Percentiles rank a stretch among this genome's conserved stretches.
Conservation (phyloP, 1,140 invertebrate species). For the Drosophila bifasciata region DNA sequence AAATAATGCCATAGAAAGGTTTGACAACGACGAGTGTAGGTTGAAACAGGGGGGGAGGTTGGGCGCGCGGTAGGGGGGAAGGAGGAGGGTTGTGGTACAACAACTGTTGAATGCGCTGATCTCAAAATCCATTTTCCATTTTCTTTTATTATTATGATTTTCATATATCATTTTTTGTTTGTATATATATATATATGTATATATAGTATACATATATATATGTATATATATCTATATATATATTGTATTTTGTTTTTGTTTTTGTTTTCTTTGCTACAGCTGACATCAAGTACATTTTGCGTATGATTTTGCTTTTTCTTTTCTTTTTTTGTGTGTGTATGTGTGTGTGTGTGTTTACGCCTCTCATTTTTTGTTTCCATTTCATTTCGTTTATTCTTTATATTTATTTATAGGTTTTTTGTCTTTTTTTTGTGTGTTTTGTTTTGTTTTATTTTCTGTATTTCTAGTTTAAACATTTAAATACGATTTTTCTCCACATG, state of each 20-base stretch:
- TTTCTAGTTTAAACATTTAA: conserved; percentile 76
- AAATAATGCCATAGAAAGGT: conserved; percentile 45
- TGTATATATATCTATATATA: conserved; percentile 35
- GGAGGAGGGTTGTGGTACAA: conserved; percentile 4
- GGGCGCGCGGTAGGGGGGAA: too few species aligned
- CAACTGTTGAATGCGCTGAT: conserved; percentile 37
- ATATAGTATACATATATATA: conserved; percentile 15
- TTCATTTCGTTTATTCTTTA: conserved; percentile 27
- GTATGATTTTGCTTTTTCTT: conserved; percentile 61
- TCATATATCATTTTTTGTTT: background rate
- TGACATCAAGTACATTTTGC: conserved; percentile 79
- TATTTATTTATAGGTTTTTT: conserved; percentile 35
- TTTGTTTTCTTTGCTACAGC: conserved; percentile 65
- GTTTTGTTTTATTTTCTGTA: too few species aligned
- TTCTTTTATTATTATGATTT: conserved; percentile 56
- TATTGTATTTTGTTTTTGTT: conserved; percentile 39
- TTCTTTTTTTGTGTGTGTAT: conserved; percentile 17
- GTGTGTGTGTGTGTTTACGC: too few species aligned
- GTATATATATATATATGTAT: conserved; percentile 24
- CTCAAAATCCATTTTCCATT: conserved; percentile 43
- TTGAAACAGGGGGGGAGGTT: too few species aligned
- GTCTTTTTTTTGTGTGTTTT: conserved; percentile 14
- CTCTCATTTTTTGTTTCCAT: conserved; percentile 6
- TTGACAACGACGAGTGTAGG: background rate
- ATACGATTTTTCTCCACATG: conserved; percentile 69